phyloP scores from a whole-genome alignment of 2,113 vertebrate genomes.

The Arizona elegans region DNA sequence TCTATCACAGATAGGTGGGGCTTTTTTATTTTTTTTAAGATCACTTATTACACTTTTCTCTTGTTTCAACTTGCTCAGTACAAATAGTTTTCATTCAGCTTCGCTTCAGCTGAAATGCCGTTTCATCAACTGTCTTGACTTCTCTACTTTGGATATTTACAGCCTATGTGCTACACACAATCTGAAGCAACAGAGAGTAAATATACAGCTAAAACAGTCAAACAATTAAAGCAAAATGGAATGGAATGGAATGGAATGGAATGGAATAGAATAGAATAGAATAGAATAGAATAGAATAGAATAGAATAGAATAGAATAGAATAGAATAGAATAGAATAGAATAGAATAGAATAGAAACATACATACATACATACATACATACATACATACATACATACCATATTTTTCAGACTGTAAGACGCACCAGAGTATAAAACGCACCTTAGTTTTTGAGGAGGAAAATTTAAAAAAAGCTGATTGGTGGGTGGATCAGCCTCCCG shows the following conservation, averaged over 20 bases:
- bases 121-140: neutral
- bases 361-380: too few species aligned
- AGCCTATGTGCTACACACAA: neutral
- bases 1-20: neutral
- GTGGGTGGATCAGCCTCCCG: too few species aligned
- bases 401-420: too few species aligned
- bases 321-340: too few species aligned
- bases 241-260: too few species aligned
- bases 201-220: neutral
- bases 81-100: neutral
- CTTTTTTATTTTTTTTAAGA: neutral
- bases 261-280: rapidly evolving
- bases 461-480: too few species aligned
- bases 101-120: neutral
- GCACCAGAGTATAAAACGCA: too few species aligned
- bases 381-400: too few species aligned
- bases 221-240: neutral
- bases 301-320: too few species aligned
- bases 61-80: neutral
- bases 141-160: neutral
- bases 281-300: too few species aligned
- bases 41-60: neutral
- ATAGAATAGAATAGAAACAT: too few species aligned
- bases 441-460: too few species aligned
- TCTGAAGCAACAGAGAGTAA: neutral